phyloP scores from a whole-genome alignment of 2,888 invertebrate species.

The Ditylenchus weischeri region DNA sequence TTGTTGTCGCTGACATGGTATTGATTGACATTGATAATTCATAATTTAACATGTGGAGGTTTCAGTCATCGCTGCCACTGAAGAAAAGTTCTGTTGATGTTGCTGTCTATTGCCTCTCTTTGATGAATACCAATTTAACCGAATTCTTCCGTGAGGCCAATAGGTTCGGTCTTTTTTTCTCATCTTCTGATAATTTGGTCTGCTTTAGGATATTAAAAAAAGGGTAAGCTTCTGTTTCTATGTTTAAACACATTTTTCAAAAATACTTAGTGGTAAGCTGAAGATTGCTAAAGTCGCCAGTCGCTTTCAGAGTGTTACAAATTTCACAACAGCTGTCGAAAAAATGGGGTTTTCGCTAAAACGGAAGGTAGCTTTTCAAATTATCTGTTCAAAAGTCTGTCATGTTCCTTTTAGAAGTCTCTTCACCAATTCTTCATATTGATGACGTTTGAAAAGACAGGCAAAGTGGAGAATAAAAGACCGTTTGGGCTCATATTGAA shows the following conservation, averaged over 20 bases:
- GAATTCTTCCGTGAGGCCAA: constrained; percentile 86
- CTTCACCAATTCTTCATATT: constrained; percentile 51
- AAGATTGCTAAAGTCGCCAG: constrained; percentile 91
- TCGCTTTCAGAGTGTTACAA: constrained; percentile 72
- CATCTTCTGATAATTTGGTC: too few species aligned
- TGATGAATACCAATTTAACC: constrained; percentile 90
- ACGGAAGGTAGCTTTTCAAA: constrained; percentile 66
- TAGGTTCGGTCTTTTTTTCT: constrained; percentile 62
- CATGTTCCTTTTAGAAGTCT: constrained; percentile 39
- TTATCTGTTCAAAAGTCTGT: too few species aligned
- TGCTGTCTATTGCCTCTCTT: constrained; percentile 86
- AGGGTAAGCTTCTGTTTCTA: constrained; percentile 64
- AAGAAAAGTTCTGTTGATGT: constrained; percentile 70
- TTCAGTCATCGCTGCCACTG: constrained; percentile 62
- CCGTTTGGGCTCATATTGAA: constrained; percentile 52
- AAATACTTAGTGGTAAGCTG: constrained; percentile 77
- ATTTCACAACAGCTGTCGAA: constrained; percentile 73
- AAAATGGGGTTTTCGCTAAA: constrained; percentile 76
- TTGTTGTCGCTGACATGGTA: constrained; percentile 83
- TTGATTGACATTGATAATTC: too few species aligned
- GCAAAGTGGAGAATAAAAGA: constrained; percentile 44
- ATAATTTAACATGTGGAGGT: too few species aligned
- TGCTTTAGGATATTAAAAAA: constrained; percentile 65
- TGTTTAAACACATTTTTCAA: constrained; percentile 55
- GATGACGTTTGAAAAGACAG: constrained; percentile 51